phyloP scores from a whole-genome alignment of 2,113 vertebrate genomes.

The Seriola rivoliana region DNA sequence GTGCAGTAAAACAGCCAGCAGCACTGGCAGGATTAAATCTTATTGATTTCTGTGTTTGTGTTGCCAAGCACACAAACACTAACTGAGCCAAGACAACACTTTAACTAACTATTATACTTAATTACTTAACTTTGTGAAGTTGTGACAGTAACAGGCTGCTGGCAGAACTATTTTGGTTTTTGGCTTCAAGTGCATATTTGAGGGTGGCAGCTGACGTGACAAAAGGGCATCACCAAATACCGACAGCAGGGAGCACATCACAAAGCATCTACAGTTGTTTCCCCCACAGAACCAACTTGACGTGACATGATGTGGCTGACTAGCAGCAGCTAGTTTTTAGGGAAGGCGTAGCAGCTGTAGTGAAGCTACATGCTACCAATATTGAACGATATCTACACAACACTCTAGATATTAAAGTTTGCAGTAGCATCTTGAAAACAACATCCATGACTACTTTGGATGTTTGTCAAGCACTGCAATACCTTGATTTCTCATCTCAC shows the following conservation, averaged over 20 bases:
- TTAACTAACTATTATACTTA: slow-evolving; percentile 3
- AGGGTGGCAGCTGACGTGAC: slow-evolving; percentile 17
- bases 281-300: neutral
- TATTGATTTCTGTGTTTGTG: slow-evolving; percentile 11
- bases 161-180: neutral
- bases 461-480: neutral
- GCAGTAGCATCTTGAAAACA: neutral
- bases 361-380: no score
- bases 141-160: slow-evolving; percentile 9
- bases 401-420: neutral
- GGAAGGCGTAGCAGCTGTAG: no score
- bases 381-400: neutral
- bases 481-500: neutral
- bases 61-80: slow-evolving; percentile 13
- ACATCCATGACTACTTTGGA: neutral
- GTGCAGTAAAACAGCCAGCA: slow-evolving; percentile 6
- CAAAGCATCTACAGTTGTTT: neutral
- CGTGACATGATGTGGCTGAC: neutral
- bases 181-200: neutral
- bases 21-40: slow-evolving; percentile 16
- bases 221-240: slow-evolving; percentile 1
- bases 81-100: slow-evolving; percentile 4
- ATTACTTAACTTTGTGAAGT: slow-evolving; percentile 16
- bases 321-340: no score
- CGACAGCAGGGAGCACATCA: neutral